phyloP scores from a whole-genome alignment of 1,140 invertebrate genomes.

The Ridgeia piscesae region DNA sequence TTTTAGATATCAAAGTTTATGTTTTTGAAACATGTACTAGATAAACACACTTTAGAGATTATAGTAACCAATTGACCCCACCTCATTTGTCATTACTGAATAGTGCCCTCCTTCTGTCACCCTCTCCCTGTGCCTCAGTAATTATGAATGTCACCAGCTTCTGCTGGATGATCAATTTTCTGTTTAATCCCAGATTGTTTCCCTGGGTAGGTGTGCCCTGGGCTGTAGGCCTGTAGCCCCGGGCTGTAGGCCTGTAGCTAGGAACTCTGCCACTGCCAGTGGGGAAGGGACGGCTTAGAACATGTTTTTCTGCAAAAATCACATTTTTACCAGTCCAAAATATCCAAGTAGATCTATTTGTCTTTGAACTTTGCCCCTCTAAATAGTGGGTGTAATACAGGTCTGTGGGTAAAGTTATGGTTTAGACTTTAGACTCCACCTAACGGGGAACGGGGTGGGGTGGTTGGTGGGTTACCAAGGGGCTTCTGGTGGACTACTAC shows the following conservation, averaged over 20 bases:
- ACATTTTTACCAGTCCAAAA: too few relatives aligned
- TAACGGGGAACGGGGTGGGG: neutral
- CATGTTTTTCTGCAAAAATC: too few relatives aligned
- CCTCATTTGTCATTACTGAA: neutral
- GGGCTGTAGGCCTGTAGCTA: too few relatives aligned
- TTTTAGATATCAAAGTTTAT: neutral
- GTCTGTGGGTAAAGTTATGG: too few relatives aligned
- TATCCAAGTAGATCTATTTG: too few relatives aligned
- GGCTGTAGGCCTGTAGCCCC: too few relatives aligned
- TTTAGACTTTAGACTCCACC: too few relatives aligned
- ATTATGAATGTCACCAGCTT: neutral
- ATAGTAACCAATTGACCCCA: neutral
- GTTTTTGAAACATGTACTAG: neutral
- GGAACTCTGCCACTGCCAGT: too few relatives aligned
- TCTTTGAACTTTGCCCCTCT: too few relatives aligned
- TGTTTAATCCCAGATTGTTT: neutral
- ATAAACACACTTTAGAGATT: neutral
- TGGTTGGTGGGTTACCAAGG: neutral
- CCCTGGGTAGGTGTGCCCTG: neutral
- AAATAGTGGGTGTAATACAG: too few relatives aligned
- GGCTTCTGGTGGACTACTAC: neutral
- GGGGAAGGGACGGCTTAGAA: too few relatives aligned
- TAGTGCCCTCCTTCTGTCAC: neutral
- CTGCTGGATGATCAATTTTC: neutral
- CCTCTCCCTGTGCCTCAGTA: neutral